Percentiles rank a stretch among this genome's conserved stretches.
These are phyloP conservation scores for Rostrhamus sociabilis DNA, from an alignment of 2,797 vertebrate species.

Conservation along the genomic window DNA sequence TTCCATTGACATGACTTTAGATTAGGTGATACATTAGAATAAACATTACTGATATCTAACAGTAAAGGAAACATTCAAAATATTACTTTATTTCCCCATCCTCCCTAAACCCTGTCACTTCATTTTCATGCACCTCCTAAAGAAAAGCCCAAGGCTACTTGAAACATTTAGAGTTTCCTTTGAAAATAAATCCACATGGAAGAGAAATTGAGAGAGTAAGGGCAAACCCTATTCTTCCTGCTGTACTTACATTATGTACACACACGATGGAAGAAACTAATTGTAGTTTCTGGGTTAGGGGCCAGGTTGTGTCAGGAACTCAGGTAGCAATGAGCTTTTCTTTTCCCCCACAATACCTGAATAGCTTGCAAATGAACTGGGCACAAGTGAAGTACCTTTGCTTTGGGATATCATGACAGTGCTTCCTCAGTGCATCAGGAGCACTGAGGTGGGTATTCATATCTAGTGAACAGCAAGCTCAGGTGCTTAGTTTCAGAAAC, in stretches of 20 bases:
- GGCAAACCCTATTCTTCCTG: background rate
- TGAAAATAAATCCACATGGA: background rate
- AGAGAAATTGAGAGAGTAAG: background rate
- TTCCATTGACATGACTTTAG: slow-evolving; percentile 20
- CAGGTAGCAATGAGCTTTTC: background rate
- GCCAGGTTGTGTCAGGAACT: background rate
- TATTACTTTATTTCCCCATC: background rate
- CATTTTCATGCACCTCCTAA: background rate
- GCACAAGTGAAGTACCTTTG: background rate
- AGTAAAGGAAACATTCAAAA: background rate
- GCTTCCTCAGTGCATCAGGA: background rate
- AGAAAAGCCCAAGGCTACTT: background rate
- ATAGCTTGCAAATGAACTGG: background rate
- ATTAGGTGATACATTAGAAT: background rate
- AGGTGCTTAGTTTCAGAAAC: background rate
- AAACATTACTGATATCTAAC: background rate
- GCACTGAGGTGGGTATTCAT: background rate
- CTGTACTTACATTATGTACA: background rate
- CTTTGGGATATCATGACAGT: accelerated
- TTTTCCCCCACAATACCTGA: background rate
- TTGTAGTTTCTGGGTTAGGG: background rate
- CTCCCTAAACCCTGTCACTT: background rate
- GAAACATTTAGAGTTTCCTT: background rate
- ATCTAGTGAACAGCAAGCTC: background rate
- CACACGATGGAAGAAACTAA: background rate